Evolutionary conservation across 2,113 vertebrate species (phyloP).

Genomic region (Orthonyx spaldingii): DNA sequence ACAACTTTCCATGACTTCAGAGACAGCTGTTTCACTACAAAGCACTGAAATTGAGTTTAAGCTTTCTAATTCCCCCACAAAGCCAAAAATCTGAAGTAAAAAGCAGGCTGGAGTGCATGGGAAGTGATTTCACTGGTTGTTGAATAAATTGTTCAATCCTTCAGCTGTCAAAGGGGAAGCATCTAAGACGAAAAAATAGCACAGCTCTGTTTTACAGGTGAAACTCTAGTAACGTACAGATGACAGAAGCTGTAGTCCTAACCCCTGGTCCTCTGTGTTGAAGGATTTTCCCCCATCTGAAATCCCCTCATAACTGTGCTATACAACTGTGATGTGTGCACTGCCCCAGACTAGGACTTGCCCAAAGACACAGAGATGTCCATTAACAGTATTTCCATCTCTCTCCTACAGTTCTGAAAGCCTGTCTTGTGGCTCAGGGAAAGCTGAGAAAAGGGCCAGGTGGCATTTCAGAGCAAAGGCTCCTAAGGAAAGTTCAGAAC

Average conservation of each 20-base stretch:
- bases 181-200: not conserved
- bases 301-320: not conserved
- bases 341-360: not conserved
- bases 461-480: not conserved
- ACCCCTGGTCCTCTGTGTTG: not conserved
- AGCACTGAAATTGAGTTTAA: not conserved
- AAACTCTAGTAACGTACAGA: not conserved
- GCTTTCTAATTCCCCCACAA: not conserved
- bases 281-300: not conserved
- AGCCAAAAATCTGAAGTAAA: not conserved
- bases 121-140: not conserved
- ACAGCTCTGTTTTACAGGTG: not conserved
- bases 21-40: not conserved
- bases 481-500: not conserved
- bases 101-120: not conserved
- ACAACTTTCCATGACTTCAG: constrained; percentile 2
- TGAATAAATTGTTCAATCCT: not conserved
- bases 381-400: not conserved
- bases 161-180: not conserved
- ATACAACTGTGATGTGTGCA: not conserved
- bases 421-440: not conserved
- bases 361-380: accelerated
- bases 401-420: not conserved
- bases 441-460: not conserved
- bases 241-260: not conserved